phyloP scores from a whole-genome alignment of 2,797 vertebrate species.

The Gymnopithys bicolor region DNA sequence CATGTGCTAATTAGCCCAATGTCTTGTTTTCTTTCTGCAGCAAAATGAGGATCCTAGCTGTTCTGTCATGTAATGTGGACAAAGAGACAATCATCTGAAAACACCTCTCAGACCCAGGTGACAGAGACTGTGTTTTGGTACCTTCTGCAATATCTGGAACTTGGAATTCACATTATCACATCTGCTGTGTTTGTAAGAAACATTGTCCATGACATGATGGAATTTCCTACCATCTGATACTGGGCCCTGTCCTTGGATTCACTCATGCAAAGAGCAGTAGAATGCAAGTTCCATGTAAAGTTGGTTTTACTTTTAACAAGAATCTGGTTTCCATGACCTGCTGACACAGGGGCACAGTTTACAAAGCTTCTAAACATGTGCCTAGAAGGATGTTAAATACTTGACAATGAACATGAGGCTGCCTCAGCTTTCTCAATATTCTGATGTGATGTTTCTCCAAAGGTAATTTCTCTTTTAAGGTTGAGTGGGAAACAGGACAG shows the following conservation, averaged over 20 bases:
- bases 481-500: background rate
- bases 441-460: background rate
- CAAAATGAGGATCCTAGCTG: constrained; percentile 78
- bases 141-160: background rate
- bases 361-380: background rate
- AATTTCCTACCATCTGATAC: background rate
- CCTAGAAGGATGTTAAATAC: background rate
- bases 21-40: constrained; percentile 28
- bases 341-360: constrained; percentile 10
- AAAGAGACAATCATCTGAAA: background rate
- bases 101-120: background rate
- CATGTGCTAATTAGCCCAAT: background rate
- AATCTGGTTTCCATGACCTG: background rate
- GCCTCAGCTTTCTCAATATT: background rate
- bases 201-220: background rate
- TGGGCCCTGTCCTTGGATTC: background rate
- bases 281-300: background rate
- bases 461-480: background rate
- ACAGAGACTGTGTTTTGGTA: background rate
- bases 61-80: constrained; percentile 77
- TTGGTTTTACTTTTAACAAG: background rate
- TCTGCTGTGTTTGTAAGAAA: background rate
- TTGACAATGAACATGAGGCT: background rate
- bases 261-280: background rate
- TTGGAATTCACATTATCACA: background rate